phyloP scores from a whole-genome alignment of 2,888 invertebrate genomes.

The Luperina nickerlii region DNA sequence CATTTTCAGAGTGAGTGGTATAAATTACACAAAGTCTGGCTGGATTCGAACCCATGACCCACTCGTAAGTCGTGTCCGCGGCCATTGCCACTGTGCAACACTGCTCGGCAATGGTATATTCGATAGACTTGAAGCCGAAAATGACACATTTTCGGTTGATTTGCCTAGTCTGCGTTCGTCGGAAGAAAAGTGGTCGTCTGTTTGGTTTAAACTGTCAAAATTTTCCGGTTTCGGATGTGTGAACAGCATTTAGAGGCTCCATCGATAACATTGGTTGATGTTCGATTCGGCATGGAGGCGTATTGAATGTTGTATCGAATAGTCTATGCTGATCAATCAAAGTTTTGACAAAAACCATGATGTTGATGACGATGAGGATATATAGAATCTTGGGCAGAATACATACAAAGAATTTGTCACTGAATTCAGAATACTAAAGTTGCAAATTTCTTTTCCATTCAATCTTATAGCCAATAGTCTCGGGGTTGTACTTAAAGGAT shows the following conservation, averaged over 20 bases:
- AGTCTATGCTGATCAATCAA: background rate
- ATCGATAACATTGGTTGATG: background rate
- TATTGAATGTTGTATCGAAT: background rate
- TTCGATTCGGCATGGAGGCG: background rate
- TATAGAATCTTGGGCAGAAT: background rate
- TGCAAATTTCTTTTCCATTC: slow-evolving; percentile 91
- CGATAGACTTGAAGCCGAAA: too few relatives aligned
- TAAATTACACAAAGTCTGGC: too few relatives aligned
- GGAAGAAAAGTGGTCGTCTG: background rate
- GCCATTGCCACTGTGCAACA: too few relatives aligned
- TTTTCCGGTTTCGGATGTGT: background rate
- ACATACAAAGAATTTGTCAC: background rate
- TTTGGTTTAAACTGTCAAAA: background rate
- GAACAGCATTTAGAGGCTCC: background rate
- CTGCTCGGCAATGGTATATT: too few relatives aligned
- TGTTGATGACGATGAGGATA: background rate
- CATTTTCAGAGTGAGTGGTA: too few relatives aligned
- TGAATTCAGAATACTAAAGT: slow-evolving; percentile 54
- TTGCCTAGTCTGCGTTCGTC: background rate
- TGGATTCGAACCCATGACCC: too few relatives aligned
- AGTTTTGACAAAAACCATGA: background rate
- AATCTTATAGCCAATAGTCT: slow-evolving; percentile 86
- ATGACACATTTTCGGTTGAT: too few relatives aligned
- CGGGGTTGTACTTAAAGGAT: slow-evolving; percentile 85
- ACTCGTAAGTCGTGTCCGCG: too few relatives aligned